Percentiles rank a stretch among this genome's conserved stretches.
These are phyloP conservation scores for Nasonia vitripennis DNA, from an alignment of 1,140 invertebrate species.

Conservation along the genomic window DNA sequence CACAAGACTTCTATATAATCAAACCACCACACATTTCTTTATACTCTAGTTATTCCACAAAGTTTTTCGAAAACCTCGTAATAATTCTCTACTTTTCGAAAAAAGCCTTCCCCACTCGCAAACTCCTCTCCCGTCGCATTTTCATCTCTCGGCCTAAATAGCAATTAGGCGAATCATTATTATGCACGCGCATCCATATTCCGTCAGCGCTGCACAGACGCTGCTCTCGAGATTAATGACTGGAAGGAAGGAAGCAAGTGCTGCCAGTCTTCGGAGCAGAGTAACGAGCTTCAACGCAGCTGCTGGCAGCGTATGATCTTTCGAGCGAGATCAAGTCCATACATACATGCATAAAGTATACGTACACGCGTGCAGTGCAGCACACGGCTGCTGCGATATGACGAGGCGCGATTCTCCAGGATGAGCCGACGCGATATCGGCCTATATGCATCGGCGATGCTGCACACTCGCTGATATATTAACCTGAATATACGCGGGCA, in stretches of 20 bases:
- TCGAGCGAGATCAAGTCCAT: background rate
- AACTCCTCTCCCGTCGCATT: background rate
- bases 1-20: no score
- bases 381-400: background rate
- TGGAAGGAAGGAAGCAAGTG: background rate
- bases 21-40: no score
- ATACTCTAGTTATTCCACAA: no score
- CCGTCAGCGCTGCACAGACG: background rate
- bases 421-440: background rate
- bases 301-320: background rate
- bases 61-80: no score
- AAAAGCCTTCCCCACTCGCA: no score
- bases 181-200: background rate
- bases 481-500: background rate
- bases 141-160: slow-evolving; percentile 28
- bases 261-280: background rate
- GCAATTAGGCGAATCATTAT: slow-evolving; percentile 41
- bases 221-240: background rate
- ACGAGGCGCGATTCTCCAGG: background rate
- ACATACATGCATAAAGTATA: background rate
- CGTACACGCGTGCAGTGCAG: background rate
- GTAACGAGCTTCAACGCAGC: background rate
- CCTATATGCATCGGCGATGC: background rate
- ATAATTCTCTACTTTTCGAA: no score
- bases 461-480: background rate